Evolutionary conservation across 2,113 vertebrate genomes (phyloP).

Genomic region (Oryzias javanicus): DNA sequence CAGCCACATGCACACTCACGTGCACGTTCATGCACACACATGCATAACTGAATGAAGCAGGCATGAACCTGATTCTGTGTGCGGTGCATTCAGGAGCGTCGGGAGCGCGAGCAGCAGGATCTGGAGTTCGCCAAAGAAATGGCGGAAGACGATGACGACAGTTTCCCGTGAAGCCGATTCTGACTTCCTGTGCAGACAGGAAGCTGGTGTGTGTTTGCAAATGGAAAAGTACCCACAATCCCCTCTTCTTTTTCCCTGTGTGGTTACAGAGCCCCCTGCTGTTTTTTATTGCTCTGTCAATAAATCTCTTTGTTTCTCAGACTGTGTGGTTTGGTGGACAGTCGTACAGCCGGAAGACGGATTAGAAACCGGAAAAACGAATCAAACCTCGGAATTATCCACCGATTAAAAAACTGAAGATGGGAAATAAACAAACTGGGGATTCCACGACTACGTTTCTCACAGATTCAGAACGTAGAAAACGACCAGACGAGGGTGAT

Average conservation of each 20-base stretch:
- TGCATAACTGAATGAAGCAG: neutral
- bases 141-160: conserved; percentile 96
- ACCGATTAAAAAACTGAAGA: too few relatives aligned
- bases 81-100: conserved; percentile 82
- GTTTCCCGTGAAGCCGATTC: conserved; percentile 84
- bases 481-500: too few relatives aligned
- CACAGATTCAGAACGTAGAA: too few relatives aligned
- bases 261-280: neutral
- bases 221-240: conserved; percentile 41
- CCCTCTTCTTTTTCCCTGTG: conserved; percentile 6
- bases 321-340: too few relatives aligned
- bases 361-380: too few relatives aligned
- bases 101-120: conserved; percentile 96
- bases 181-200: conserved; percentile 29
- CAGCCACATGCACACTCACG: neutral
- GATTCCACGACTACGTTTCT: too few relatives aligned
- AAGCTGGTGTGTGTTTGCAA: conserved; percentile 15
- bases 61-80: neutral
- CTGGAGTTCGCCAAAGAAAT: conserved; percentile 98
- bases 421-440: too few relatives aligned
- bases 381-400: too few relatives aligned
- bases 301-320: conserved; percentile 2
- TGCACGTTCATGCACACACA: neutral
- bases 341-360: too few relatives aligned
- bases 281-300: conserved; percentile 19